Base-by-base conservation (phyloP, 2,888 invertebrate genomes). In the Himalopsyche japonica region DNA sequence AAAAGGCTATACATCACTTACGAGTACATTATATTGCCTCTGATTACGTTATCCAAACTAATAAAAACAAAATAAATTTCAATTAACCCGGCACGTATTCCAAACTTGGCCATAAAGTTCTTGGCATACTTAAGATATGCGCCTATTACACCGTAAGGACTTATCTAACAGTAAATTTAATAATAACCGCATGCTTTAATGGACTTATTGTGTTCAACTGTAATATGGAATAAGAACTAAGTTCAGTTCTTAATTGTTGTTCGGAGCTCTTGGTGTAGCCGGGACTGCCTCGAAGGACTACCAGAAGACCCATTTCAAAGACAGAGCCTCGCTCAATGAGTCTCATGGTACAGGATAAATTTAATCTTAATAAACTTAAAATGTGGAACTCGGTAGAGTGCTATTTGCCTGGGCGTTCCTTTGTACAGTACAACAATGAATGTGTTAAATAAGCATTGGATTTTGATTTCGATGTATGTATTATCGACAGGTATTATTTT, bases 61-160 rank as follows among this genome's bases (percentile, higher is more conserved):
- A 86, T 86, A 86, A 86, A 86, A 86, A 85, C 81, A 43, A 79
- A 85, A 86, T 86, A 86, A 86, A 85, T 86, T 86, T 85, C 86
- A 86, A 86, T 86, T 86, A 86, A 80, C 82, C 86, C 37, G 79
- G 82, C 82, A 84, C 86, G 86, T 82, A 84, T 79, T 81, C 79
- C 84, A 84, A 86, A 86, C 57, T 86, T 84, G 32, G 70, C 81
- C 77, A 81, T 81, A 85, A 84, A 86, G 77, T 86, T 84, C 49
- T 34, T 48, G 24, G 82, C 82, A 78, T 80, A 64, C 80, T 80
- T 77, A 85, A 84, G 81, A 70, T 84, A 37, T 82, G 84, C 76
- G 84, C 80, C 86, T 86, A 86, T 77, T 84, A 82, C 27, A 79
- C 84, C 76, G 48, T 79, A 57, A 37, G 86, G 86, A 84, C 84